Evolutionary conservation across 2,888 invertebrate species (phyloP).

Genomic region (Ochropleura plecta): DNA sequence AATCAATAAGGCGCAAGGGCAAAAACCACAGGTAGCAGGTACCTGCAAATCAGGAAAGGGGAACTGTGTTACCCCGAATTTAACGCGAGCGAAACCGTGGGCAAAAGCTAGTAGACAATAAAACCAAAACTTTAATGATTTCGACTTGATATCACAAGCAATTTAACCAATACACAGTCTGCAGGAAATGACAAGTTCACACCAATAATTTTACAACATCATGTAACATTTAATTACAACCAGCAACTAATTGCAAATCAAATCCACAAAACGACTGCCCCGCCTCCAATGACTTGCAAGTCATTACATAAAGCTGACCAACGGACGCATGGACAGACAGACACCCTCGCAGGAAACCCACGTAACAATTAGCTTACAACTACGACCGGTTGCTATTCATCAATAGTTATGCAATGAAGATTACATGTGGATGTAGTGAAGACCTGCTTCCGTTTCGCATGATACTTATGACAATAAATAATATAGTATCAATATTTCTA

Average conservation of each 20-base stretch:
- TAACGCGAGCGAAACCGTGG: no score
- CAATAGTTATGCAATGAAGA: constrained; percentile 56
- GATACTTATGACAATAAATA: constrained; percentile 8
- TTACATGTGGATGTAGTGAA: constrained; percentile 36
- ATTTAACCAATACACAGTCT: no score
- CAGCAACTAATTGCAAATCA: constrained; percentile 33
- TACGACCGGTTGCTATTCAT: constrained; percentile 58
- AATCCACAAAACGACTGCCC: constrained; percentile 4
- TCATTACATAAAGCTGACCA: constrained; percentile 50
- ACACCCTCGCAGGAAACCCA: constrained; percentile 51
- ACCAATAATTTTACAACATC: constrained; percentile 10
- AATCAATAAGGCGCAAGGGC: no score
- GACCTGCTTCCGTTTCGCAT: constrained; percentile 41
- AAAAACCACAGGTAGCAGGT: no score
- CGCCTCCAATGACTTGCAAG: constrained; percentile 22
- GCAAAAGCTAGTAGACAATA: not conserved
- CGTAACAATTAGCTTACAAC: constrained; percentile 50
- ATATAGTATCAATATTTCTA: no score
- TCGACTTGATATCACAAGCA: no score
- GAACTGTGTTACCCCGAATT: no score
- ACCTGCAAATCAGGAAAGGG: no score
- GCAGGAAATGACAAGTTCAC: constrained; percentile 19
- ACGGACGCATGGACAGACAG: constrained; percentile 8
- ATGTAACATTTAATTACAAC: constrained; percentile 29
- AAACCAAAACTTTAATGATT: not conserved